Evolutionary conservation across 2,888 invertebrate genomes (phyloP), one percentile per base, ranked within the genome.

Genomic region (Meteorus cinctellus): DNA sequence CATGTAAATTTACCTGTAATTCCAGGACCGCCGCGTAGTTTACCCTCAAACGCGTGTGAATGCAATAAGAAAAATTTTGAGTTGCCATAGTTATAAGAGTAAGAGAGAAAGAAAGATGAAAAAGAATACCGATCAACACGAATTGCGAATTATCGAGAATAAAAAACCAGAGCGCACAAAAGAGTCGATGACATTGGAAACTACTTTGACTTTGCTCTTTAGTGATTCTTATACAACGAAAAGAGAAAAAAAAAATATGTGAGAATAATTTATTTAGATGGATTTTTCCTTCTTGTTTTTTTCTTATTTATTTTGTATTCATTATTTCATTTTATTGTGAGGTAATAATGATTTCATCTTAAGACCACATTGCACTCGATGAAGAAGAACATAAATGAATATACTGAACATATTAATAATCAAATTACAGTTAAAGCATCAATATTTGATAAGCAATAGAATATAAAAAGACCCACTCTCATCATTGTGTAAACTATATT

Each of bases 1-100:
- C 80, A 77, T 86, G 88, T 87, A 87, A 88, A 87, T 87, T 85
- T 84, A 82, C 81, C 84, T 85, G 87, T 86, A 86, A 87, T 87
- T 86, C 87, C 84, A 82, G 82, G 82, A 68, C 66, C 27, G 24
- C 24, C 83, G 84, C 67, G 75, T 41, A 10, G 41, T 62, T 67
- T 74, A 27, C 45, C 27, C 74, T 14, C 80, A 81, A 80, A 16
- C 59, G 82, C 69, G 78, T 80, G 82, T 72, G 81, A 83, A 81
- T 80, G 79, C 48, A 79, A 75, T 76, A 55, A 19, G 19, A 41
- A 6, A 41, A 12, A 41, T 12, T 41, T 41, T 41, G 41, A 41
- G 41, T 41, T 41, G 41, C 41, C 1, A 41, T 12, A 41, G 41
- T 12, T 5, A 51, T 59, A 14, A 34, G 71, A 48, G 36, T 34